Percentiles rank a stretch among this genome's conserved stretches.
These are phyloP conservation scores for Actinemys pallida DNA, from an alignment of 2,113 vertebrate genomes.

Conservation along the genomic window DNA sequence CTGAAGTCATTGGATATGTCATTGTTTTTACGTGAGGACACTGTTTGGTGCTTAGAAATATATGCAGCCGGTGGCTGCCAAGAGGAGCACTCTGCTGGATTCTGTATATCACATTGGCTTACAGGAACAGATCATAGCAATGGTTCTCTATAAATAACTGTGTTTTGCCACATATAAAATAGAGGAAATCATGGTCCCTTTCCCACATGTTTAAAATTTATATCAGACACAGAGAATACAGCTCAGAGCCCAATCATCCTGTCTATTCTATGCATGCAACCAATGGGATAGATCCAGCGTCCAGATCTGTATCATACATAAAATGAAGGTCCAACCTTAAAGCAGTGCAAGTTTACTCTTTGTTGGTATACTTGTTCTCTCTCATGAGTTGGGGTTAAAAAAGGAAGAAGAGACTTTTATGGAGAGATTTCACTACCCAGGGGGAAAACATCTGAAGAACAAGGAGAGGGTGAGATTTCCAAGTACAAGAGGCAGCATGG, in stretches of 20 bases:
- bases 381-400: neutral
- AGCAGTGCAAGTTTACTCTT: neutral
- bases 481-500: neutral
- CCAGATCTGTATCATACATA: neutral
- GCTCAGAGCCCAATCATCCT: neutral
- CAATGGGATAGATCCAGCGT: neutral
- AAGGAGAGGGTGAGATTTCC: neutral
- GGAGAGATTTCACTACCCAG: neutral
- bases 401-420: neutral
- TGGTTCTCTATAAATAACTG: neutral
- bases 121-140: neutral
- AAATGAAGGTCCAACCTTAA: neutral
- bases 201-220: neutral
- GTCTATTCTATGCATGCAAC: neutral
- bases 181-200: neutral
- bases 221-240: neutral
- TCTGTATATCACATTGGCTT: neutral
- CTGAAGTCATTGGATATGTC: neutral
- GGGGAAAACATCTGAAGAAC: neutral
- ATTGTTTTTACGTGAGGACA: neutral
- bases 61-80: neutral
- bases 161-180: neutral
- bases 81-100: neutral
- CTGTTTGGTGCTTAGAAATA: neutral
- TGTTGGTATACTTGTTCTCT: neutral